These are phyloP conservation scores for Ellobium chinense DNA, from an alignment of 2,888 invertebrate species.

Conservation along the genomic window DNA sequence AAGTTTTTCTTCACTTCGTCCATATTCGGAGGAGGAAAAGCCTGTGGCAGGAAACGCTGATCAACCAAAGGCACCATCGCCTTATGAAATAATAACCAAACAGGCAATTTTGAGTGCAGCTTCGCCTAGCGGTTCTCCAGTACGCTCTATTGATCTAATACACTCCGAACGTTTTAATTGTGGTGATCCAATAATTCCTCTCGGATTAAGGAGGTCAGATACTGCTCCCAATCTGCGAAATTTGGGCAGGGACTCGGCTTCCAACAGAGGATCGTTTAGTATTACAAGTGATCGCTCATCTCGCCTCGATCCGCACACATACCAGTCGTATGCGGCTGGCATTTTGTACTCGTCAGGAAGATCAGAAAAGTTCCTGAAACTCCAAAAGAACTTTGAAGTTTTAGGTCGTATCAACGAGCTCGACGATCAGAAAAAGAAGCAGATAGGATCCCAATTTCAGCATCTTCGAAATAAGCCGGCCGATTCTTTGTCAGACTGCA, in stretches of 20 bases:
- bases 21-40: background rate
- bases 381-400: conserved; percentile 91
- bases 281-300: conserved; percentile 71
- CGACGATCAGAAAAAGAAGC: conserved; percentile 52
- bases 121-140: background rate
- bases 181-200: background rate
- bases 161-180: background rate
- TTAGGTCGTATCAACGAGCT: conserved; percentile 89
- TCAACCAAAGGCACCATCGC: background rate
- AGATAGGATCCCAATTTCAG: background rate
- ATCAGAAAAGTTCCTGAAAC: conserved; percentile 89
- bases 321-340: conserved; percentile 77
- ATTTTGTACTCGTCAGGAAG: conserved; percentile 84
- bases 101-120: background rate
- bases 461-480: background rate
- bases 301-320: conserved; percentile 72
- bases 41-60: background rate
- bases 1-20: conserved; percentile 14
- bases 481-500: background rate
- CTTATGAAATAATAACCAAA: background rate
- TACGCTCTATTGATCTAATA: background rate
- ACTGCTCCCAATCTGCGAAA: conserved; percentile 1
- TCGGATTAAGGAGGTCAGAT: conserved; percentile 18
- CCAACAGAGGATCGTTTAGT: conserved; percentile 14
- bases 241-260: background rate